Evolutionary conservation across 2,888 invertebrate genomes (phyloP), one percentile per base, ranked within the genome.

Genomic region (Harmothoe impar): DNA sequence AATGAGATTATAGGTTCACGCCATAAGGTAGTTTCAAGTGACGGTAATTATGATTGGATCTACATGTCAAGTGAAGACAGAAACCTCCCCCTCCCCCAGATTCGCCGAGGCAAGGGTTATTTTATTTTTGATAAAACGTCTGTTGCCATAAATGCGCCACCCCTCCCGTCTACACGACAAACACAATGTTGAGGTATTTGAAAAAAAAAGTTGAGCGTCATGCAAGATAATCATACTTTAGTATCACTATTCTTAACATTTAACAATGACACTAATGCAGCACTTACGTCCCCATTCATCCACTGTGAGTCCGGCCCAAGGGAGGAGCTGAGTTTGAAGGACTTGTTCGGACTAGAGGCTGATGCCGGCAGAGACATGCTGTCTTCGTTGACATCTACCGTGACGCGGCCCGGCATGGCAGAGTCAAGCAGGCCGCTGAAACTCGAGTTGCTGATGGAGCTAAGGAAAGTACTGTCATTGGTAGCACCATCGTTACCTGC

Each of bases 271-370:
- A 62, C n/a, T 20, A 62, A 62, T 43, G 43, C 33, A 15, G 15
- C 3, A 43, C 89, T 93, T 93, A 97, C 98, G 95, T 98, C 97
- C 89, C 97, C 97, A 94, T 97, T 97, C 56, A 97, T 96, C 98
- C 98, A 98, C 88, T 94, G 93, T 31, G 90, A 72, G 33, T 91
- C 91, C 10, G 91, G 51, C 23, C 43, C 88, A 25, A 90, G 62
- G 0, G 78, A 78, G 35, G 89, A 68, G 84, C 54, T 81, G n/a
- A 90, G 81, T 31, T 33, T 89, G 29, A 68, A 89, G 62, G 89
- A 68, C 56, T 89, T 68, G 68, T 89, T 62, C 5, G 89, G 72
- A 33, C 72, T 68, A 23, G 68, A 35, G 33, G 89, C 72, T 15
- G 89, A 31, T 15, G 35, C 31, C 15, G 68, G 89, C n/a, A 86